Evolutionary conservation across 2,797 vertebrate species (phyloP).

Genomic region (Rhadinocentrus ornatus): DNA sequence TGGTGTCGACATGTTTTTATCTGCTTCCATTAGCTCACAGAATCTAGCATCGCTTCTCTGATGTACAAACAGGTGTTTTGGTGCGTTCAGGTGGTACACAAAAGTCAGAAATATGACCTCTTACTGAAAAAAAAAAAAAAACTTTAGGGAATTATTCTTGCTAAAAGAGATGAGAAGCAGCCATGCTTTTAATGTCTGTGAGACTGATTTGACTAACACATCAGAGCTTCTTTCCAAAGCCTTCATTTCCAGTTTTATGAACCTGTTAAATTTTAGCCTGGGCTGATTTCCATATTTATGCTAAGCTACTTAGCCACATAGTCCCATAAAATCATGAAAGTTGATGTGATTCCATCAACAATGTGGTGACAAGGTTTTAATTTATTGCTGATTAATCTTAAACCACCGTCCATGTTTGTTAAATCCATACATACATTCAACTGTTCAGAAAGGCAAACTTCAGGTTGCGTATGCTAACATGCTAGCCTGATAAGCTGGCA

Average conservation of each 20-base stretch:
- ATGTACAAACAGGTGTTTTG: no score
- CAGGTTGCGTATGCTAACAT: not conserved
- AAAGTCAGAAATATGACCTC: no score
- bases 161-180: no score
- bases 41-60: not conserved
- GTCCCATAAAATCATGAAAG: no score
- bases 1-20: not conserved
- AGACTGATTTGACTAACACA: no score
- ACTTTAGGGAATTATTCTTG: no score
- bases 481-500: not conserved
- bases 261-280: not conserved
- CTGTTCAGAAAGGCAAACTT: constrained; percentile 16
- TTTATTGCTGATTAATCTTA: not conserved
- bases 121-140: no score
- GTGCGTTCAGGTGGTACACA: not conserved
- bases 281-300: no score
- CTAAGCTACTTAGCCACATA: no score
- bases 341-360: no score
- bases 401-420: not conserved
- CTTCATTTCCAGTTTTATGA: not conserved
- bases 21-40: not conserved
- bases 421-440: constrained; percentile 7
- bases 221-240: not conserved
- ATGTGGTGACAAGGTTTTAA: no score
- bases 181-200: no score